Evolutionary conservation across 2,113 vertebrate species (phyloP).

Genomic region (Gracilinanus agilis): DNA sequence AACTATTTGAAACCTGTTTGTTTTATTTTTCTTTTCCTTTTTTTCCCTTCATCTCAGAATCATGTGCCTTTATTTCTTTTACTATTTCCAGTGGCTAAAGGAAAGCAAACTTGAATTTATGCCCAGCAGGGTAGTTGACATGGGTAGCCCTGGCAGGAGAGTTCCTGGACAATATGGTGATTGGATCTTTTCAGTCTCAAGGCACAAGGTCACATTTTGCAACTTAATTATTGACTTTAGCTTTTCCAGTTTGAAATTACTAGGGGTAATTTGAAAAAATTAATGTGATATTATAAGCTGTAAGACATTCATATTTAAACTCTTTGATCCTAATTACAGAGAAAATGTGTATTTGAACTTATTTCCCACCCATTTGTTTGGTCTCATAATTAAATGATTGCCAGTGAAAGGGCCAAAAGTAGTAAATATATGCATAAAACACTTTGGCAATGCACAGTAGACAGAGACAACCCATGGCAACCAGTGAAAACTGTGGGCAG

Average conservation of each 20-base stretch:
- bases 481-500: slow-evolving; percentile 41
- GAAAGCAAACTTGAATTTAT: slow-evolving; percentile 16
- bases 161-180: slow-evolving; percentile 58
- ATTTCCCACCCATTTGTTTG: slow-evolving; percentile 75
- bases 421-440: slow-evolving; percentile 68
- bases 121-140: slow-evolving; percentile 25
- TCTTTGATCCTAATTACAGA: slow-evolving; percentile 79
- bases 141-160: slow-evolving; percentile 51
- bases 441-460: slow-evolving; percentile 42
- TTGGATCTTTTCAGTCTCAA: slow-evolving; percentile 64
- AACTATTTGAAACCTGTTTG: slow-evolving; percentile 28
- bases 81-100: slow-evolving; percentile 10
- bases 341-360: slow-evolving; percentile 80
- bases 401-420: slow-evolving; percentile 58
- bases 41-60: slow-evolving; percentile 58
- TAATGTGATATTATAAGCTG: slow-evolving; percentile 81
- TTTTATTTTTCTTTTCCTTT: slow-evolving; percentile 58
- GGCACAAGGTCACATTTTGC: slow-evolving; percentile 62
- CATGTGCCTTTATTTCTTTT: slow-evolving; percentile 45
- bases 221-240: slow-evolving; percentile 80
- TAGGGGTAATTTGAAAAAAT: slow-evolving; percentile 71
- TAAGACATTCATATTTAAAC: slow-evolving; percentile 76
- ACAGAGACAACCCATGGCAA: slow-evolving; percentile 46
- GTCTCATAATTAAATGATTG: slow-evolving; percentile 78
- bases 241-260: slow-evolving; percentile 74